A percentile compares a stretch with the other conserved stretches of the same genome.
phyloP scores from a whole-genome alignment of 2,888 invertebrate genomes.

The Eupithecia insigniata region DNA sequence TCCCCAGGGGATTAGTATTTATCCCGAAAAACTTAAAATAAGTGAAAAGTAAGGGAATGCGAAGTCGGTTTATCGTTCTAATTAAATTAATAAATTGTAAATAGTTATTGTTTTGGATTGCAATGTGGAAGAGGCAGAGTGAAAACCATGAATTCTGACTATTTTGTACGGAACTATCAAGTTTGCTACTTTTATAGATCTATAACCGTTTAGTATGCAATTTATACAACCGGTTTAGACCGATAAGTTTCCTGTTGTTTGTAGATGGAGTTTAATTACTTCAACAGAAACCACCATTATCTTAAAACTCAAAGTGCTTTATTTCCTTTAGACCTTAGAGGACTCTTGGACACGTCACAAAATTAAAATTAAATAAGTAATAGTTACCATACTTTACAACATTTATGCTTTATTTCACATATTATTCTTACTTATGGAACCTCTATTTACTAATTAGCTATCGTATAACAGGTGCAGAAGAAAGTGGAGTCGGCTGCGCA shows the following conservation, averaged over 20 bases:
- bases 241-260: neutral
- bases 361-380: too few species aligned
- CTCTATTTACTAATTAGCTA: neutral
- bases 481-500: neutral
- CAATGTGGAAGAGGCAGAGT: too few species aligned
- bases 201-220: neutral
- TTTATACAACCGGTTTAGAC: neutral
- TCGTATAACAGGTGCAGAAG: neutral
- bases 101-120: neutral
- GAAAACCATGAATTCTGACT: neutral
- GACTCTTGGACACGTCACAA: too few species aligned
- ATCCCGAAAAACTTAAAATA: too few species aligned
- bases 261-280: neutral
- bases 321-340: too few species aligned
- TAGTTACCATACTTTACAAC: too few species aligned
- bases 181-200: too few species aligned
- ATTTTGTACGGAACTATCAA: neutral
- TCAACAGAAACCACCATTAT: neutral
- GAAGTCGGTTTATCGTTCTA: too few species aligned
- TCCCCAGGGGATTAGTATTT: too few species aligned
- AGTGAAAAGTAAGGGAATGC: too few species aligned
- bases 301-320: too few species aligned
- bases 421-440: neutral
- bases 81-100: neutral
- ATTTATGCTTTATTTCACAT: too few species aligned